Conservation (phyloP, 2,113 vertebrate genomes). For the Megaptera novaeangliae region DNA sequence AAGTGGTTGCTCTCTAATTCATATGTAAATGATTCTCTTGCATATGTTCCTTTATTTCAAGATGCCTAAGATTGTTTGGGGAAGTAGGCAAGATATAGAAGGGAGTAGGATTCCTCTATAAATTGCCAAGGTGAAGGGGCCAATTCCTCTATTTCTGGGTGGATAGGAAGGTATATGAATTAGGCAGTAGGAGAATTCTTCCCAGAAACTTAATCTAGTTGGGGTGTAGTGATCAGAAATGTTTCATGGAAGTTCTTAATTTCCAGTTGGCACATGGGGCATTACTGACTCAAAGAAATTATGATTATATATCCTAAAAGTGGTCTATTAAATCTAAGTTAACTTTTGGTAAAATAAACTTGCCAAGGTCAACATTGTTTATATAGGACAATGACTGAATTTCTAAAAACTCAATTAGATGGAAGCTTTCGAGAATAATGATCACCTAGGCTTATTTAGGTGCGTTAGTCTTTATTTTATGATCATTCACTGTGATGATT, state of each 20-base stretch:
- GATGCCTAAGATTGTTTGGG: not conserved
- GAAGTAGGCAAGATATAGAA: not conserved
- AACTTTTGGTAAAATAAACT: slow-evolving; percentile 45
- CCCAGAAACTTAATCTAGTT: not conserved
- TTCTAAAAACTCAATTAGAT: slow-evolving; percentile 41
- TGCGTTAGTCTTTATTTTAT: slow-evolving; percentile 51
- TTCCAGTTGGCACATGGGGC: not conserved
- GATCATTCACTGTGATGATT: slow-evolving; percentile 43
- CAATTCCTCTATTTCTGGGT: not conserved
- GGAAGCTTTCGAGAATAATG: slow-evolving; percentile 10
- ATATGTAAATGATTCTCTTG: not conserved
- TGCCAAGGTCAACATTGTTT: slow-evolving; percentile 28
- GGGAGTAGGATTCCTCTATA: not conserved
- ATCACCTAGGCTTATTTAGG: slow-evolving; percentile 37
- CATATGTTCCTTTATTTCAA: not conserved
- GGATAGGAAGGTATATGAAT: not conserved
- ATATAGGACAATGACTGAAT: not conserved
- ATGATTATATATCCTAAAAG: not conserved
- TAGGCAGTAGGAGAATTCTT: not conserved
- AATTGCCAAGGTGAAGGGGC: not conserved
- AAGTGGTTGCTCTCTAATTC: not conserved
- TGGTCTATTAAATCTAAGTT: slow-evolving; percentile 5
- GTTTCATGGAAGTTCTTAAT: not conserved
- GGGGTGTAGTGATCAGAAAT: not conserved
- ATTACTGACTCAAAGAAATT: slow-evolving; percentile 4